Evolutionary conservation across 1,140 invertebrate genomes (phyloP).

Genomic region (Aethina tumida): DNA sequence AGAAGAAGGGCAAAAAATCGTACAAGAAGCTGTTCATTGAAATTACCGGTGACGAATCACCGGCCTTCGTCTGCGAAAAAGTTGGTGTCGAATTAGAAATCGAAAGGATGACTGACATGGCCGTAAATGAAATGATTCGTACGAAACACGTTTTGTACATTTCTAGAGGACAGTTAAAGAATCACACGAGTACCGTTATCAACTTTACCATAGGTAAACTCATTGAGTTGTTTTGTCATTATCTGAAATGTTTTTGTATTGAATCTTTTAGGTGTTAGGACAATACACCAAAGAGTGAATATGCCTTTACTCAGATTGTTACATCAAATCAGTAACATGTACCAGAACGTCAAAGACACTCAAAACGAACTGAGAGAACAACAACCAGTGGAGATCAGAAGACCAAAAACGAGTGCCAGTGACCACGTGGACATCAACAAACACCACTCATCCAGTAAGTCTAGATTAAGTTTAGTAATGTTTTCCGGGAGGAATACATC

Average conservation of each 20-base stretch:
- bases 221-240: not conserved
- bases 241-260: slow-evolving; percentile 2
- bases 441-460: slow-evolving; percentile 27
- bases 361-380: slow-evolving; percentile 78
- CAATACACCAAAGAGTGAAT: slow-evolving; percentile 86
- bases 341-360: slow-evolving; percentile 93
- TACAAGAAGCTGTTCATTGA: not conserved
- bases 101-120: slow-evolving; percentile 81
- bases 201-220: slow-evolving; percentile 71
- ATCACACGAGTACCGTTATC: slow-evolving; percentile 78
- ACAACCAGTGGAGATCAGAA: slow-evolving; percentile 30
- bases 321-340: slow-evolving; percentile 96
- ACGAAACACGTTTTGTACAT: slow-evolving; percentile 75
- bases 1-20: slow-evolving; percentile 38
- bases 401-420: slow-evolving; percentile 31
- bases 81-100: slow-evolving; percentile 82
- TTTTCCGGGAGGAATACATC: too few relatives aligned
- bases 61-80: slow-evolving; percentile 86
- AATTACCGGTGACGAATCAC: slow-evolving; percentile 49
- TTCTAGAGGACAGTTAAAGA: slow-evolving; percentile 76
- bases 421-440: slow-evolving; percentile 31
- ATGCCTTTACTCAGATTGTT: slow-evolving; percentile 88
- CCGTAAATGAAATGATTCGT: slow-evolving; percentile 73
- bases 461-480: too few relatives aligned
- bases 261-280: slow-evolving; percentile 44